Base-by-base conservation (phyloP, 2,888 invertebrate species). In the Brachyptera putata region DNA sequence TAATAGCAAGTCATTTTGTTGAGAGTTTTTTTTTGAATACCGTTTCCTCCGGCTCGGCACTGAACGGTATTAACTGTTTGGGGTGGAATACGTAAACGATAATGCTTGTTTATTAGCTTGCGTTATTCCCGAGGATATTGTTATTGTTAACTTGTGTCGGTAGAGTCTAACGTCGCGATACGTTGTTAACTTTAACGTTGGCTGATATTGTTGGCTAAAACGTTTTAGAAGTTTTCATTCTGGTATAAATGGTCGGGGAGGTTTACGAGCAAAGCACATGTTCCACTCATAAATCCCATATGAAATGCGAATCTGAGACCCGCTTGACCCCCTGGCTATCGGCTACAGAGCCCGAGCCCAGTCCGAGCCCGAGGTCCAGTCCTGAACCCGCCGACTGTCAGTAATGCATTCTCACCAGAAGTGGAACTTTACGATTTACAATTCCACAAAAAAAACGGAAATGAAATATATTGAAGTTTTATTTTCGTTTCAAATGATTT, bases 271-370 rank as follows among this genome's bases (percentile, higher is more conserved):
- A 4, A n/a, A 2, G 41, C 18, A 41, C 41, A 41, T 41, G 41
- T 41, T 41, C 21, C 9, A 41, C 41, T 41, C 41, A 41, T 41
- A 21, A 41, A 41, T 41, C 21, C 41, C 41, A 41, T 41, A 9
- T 41, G 21, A 41, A 41, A 14, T 5, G 21, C 41, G 41, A 41
- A 41, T 41, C 41, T 41, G 4, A 41, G 21, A 41, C 9, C n/a
- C n/a, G n/a, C n/a, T n/a, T n/a, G n/a, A n/a, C n/a, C n/a, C n/a
- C n/a, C n/a, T n/a, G n/a, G n/a, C n/a, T n/a, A n/a, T n/a, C n/a
- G n/a, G n/a, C n/a, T n/a, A n/a, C n/a, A n/a, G n/a, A n/a, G n/a
- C n/a, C n/a, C n/a, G n/a, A n/a, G n/a, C n/a, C n/a, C n/a, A n/a
- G n/a, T n/a, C n/a, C n/a, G n/a, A n/a, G n/a, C n/a, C n/a, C n/a